These are phyloP conservation scores for Ploceus nigricollis DNA, from an alignment of 2,113 vertebrate species.

Conservation along the genomic window DNA sequence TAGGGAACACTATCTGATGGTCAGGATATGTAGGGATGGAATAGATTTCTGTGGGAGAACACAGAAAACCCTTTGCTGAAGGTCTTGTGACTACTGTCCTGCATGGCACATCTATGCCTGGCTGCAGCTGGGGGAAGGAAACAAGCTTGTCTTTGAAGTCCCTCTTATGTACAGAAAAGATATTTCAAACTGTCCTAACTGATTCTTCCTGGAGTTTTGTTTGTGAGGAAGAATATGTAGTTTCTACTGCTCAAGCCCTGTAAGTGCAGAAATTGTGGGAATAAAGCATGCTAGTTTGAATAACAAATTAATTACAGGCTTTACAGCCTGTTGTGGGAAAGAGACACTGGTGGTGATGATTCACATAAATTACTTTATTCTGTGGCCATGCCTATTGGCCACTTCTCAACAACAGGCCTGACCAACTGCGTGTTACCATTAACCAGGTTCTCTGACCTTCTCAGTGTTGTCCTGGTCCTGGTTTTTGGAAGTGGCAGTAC, in stretches of 20 bases:
- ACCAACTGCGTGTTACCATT: not conserved
- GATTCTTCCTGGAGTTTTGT: not conserved
- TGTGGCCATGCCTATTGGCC: not conserved
- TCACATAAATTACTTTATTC: not conserved
- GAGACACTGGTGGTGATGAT: not conserved
- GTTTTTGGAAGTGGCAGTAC: not conserved
- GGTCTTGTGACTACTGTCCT: not conserved
- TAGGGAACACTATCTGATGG: not conserved
- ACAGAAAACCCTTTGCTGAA: not conserved
- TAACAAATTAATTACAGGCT: not conserved
- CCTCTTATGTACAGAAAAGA: not conserved
- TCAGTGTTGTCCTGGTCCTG: not conserved
- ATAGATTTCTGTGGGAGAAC: not conserved
- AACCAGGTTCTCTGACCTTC: not conserved
- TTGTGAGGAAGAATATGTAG: not conserved
- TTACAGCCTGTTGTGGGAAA: not conserved
- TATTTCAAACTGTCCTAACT: not conserved
- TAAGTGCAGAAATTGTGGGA: not conserved
- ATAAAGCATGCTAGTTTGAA: constrained; percentile 4
- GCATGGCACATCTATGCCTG: not conserved
- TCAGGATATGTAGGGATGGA: not conserved
- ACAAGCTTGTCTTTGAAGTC: not conserved
- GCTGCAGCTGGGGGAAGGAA: not conserved
- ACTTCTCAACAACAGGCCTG: not conserved
- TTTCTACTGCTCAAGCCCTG: not conserved